These are phyloP conservation scores for Eulithis testata DNA, from an alignment of 2,888 invertebrate species.

Conservation along the genomic window DNA sequence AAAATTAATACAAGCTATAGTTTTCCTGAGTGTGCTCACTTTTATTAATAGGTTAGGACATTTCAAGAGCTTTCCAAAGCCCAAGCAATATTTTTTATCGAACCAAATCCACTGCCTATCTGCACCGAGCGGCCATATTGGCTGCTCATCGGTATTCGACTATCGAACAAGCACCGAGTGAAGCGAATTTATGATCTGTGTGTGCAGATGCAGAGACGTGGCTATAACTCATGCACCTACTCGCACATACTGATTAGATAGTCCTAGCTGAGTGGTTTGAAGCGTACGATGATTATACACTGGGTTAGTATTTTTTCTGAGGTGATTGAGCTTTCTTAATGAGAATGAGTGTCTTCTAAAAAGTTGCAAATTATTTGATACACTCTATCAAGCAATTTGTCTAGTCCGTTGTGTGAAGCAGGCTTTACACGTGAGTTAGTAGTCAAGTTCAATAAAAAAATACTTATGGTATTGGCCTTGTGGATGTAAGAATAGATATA, in stretches of 20 bases:
- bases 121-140: constrained; percentile 34
- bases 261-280: constrained; percentile 4
- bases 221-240: constrained; percentile 55
- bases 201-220: constrained; percentile 59
- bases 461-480: too few relatives aligned
- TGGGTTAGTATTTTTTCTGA: too few relatives aligned
- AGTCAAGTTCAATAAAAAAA: too few relatives aligned
- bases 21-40: too few relatives aligned
- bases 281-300: constrained; percentile 2
- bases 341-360: too few relatives aligned
- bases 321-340: too few relatives aligned
- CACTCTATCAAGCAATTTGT: too few relatives aligned
- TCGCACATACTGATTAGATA: constrained; percentile 56
- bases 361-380: too few relatives aligned
- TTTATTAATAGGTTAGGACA: neutral
- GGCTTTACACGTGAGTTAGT: too few relatives aligned
- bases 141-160: constrained; percentile 62
- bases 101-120: constrained; percentile 23
- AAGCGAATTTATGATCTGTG: constrained; percentile 67
- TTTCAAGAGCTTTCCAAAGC: neutral
- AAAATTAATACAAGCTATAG: too few relatives aligned
- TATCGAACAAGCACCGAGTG: constrained; percentile 63
- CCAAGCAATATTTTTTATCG: constrained; percentile 23
- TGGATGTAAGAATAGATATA: too few relatives aligned
- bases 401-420: too few relatives aligned